These are phyloP conservation scores for Piaya cayana DNA, from an alignment of 2,113 vertebrate species.

Conservation along the genomic window DNA sequence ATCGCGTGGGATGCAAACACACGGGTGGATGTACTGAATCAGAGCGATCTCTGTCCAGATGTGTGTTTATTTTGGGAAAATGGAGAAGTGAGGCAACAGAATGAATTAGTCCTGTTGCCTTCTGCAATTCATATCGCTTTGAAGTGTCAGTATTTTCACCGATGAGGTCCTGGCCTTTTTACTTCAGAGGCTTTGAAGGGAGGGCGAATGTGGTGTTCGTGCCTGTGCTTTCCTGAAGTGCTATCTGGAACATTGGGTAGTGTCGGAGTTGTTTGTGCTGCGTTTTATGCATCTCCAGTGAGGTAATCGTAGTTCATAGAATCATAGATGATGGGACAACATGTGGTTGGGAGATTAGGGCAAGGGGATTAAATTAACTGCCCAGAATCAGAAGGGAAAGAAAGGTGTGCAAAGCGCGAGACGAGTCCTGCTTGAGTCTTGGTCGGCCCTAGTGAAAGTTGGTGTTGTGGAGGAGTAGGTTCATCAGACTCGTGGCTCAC, in stretches of 20 bases:
- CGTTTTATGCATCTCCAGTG: not conserved
- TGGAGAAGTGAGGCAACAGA: not conserved
- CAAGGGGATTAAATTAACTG: not conserved
- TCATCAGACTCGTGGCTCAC: rapidly evolving
- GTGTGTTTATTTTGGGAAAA: not conserved
- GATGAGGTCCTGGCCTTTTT: not conserved
- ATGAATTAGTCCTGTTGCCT: not conserved
- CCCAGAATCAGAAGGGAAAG: not conserved
- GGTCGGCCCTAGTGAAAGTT: rapidly evolving
- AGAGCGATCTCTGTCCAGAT: not conserved
- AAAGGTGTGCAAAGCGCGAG: not conserved
- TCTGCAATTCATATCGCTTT: not conserved
- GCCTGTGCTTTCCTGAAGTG: not conserved
- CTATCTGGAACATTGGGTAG: not conserved
- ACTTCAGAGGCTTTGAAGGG: not conserved
- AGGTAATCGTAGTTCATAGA: not conserved
- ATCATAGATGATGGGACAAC: not conserved
- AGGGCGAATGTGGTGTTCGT: not conserved
- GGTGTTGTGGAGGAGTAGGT: rapidly evolving
- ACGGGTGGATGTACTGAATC: not conserved
- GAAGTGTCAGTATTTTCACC: not conserved
- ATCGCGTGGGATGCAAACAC: not conserved
- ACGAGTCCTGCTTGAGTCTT: rapidly evolving
- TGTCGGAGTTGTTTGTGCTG: not conserved
- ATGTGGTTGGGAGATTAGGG: not conserved